Base-by-base conservation (phyloP, 35 echinoderm and acorn worm species). In the Heliocidaris erythrogramma region DNA sequence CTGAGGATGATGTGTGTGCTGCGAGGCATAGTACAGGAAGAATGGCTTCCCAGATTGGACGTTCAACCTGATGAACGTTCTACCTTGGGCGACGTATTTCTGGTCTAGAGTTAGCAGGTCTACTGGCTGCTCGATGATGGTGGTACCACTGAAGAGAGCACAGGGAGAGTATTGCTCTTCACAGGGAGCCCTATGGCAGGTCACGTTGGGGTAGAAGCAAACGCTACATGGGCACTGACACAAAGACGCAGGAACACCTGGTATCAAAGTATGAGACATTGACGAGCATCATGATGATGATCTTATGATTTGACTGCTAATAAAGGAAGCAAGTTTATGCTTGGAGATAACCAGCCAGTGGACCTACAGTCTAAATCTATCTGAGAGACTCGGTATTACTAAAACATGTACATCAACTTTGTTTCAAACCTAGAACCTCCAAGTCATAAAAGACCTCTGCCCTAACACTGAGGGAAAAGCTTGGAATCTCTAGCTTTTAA, bases 1-100 rank as follows among this genome's bases (percentile, higher is more conserved):
- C 88, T 95, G 93, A 48, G 97, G 97, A 71, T 95, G 88, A 91
- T 98, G 97, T 8, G 97, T 98, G 47, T 98, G 97, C 24, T 98
- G 97, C n/a, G 95, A 96, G 4, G 94, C 93, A 95, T 95, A 98
- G 61, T 96, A 98, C 5, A 98, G 94, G 47, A 98, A 95, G 85
- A 96, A 98, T 11, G 97, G 97, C 31, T 60, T 91, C 18, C 94
- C 94, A 84, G 93, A 52, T 10, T 95, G 53, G 47, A 96, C 94
- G 9, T 98, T 95, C 53, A 60, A 93, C 89, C 71, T 69, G 24
- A 98, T 98, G 24, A 94, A 87, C 13, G 71, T 30, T 11, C 90
- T 89, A 5, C 94, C 95, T 32, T 92, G 52, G 9, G 86, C 85
- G 7, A 69, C 65, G 47, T 98, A 98, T 56, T 93, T 95, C 31